phyloP scores from a whole-genome alignment of 1,140 invertebrate genomes.

The Mylabris phalerata region DNA sequence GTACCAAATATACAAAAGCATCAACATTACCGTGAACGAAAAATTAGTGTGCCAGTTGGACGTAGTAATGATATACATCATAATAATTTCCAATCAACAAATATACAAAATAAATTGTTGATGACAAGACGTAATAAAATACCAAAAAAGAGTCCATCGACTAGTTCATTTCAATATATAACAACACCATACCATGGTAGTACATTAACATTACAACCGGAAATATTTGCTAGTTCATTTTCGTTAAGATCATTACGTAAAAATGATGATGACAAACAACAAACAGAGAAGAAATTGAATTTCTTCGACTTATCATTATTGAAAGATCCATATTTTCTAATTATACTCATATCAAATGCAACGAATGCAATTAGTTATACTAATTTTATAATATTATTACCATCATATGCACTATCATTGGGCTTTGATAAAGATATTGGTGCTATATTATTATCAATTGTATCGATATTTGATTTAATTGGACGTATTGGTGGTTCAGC shows the following conservation, averaged over 20 bases:
- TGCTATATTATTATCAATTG: constrained; percentile 67
- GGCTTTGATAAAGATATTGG: constrained; percentile 61
- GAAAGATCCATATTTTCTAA: constrained; percentile 70
- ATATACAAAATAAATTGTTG: constrained; percentile 15
- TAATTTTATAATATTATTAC: constrained; percentile 74
- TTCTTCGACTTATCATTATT: constrained; percentile 70
- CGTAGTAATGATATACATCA: constrained; percentile 24
- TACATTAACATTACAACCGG: constrained; percentile 68
- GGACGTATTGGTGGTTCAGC: constrained; percentile 76
- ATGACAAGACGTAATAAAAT: constrained; percentile 33
- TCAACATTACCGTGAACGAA: constrained; percentile 41
- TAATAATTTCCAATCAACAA: constrained; percentile 9
- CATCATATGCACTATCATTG: constrained; percentile 62
- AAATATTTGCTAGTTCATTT: constrained; percentile 68
- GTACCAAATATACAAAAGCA: constrained; percentile 46
- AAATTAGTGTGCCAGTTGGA: constrained; percentile 48
- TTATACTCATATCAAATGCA: constrained; percentile 75
- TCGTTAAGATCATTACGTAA: constrained; percentile 54
- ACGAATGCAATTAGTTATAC: constrained; percentile 81
- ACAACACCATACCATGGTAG: constrained; percentile 78
- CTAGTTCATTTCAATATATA: constrained; percentile 74
- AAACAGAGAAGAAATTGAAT: constrained; percentile 42
- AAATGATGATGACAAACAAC: neutral
- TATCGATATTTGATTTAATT: constrained; percentile 69
- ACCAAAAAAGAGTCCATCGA: constrained; percentile 62